These are phyloP conservation scores for Epinotia brunnichana DNA, from an alignment of 2,888 invertebrate species.

Conservation along the genomic window DNA sequence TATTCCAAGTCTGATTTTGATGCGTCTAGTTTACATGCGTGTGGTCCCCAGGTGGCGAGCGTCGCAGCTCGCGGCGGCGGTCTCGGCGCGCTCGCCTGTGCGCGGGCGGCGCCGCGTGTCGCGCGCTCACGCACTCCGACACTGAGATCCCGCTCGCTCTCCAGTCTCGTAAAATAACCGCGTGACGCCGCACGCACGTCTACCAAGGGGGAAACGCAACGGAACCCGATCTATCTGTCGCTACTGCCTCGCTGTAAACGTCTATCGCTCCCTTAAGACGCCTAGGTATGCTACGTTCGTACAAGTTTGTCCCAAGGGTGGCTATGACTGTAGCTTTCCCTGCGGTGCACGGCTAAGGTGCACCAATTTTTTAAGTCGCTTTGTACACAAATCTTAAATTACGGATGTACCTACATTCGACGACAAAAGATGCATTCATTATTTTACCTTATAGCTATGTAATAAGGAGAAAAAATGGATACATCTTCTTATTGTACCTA, in stretches of 20 bases:
- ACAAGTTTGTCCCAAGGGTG: too few species aligned
- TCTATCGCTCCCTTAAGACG: constrained; percentile 5
- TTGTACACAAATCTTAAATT: too few species aligned
- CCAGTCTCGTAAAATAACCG: constrained; percentile 83
- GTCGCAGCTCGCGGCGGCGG: constrained; percentile 77
- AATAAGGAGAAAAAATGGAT: too few species aligned
- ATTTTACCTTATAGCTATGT: too few species aligned
- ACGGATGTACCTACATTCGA: too few species aligned
- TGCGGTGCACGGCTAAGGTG: too few species aligned
- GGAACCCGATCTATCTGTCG: constrained; percentile 13
- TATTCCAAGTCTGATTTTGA: neutral
- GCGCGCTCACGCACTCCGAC: constrained; percentile 78
- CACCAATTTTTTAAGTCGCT: too few species aligned
- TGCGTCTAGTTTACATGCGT: constrained; percentile 24
- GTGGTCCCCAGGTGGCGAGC: constrained; percentile 69
- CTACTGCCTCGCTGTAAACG: constrained; percentile 8
- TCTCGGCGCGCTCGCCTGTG: constrained; percentile 80
- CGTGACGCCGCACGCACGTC: constrained; percentile 61
- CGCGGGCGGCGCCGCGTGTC: constrained; percentile 72
- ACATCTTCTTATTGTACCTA: too few species aligned
- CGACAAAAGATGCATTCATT: too few species aligned
- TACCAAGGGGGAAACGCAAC: neutral
- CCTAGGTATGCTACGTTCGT: too few species aligned
- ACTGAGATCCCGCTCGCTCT: constrained; percentile 82
- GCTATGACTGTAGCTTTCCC: too few species aligned